These are phyloP conservation scores for Neuroterus valhalla DNA, from an alignment of 1,140 invertebrate genomes.

Conservation along the genomic window DNA sequence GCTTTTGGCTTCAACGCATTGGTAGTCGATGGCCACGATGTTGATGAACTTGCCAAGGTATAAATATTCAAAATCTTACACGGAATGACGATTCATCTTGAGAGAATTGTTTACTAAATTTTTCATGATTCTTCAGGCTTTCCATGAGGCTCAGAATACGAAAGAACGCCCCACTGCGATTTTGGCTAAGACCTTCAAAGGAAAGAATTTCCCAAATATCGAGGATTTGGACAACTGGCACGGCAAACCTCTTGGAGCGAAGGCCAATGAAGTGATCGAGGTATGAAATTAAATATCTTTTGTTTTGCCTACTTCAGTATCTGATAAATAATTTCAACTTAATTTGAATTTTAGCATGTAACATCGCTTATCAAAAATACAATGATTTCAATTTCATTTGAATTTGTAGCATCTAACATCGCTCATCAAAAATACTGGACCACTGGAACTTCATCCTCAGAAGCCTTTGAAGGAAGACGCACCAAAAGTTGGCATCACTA, in stretches of 20 bases:
- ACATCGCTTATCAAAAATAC: slow-evolving; percentile 31
- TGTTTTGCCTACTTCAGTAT: no score
- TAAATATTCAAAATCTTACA: slow-evolving; percentile 32
- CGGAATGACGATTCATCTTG: background rate
- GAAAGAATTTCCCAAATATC: slow-evolving; percentile 90
- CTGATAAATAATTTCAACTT: no score
- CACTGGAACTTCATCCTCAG: slow-evolving; percentile 77
- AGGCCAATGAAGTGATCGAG: slow-evolving; percentile 85
- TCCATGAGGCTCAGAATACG: slow-evolving; percentile 85
- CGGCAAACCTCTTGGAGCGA: slow-evolving; percentile 93
- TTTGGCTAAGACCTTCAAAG: slow-evolving; percentile 97
- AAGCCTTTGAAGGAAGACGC: slow-evolving; percentile 83
- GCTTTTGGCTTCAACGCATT: slow-evolving; percentile 95
- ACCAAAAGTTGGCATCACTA: slow-evolving; percentile 82
- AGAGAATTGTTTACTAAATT: background rate
- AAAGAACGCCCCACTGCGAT: slow-evolving; percentile 94
- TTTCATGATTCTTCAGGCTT: slow-evolving; percentile 76
- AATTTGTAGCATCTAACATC: slow-evolving; percentile 78
- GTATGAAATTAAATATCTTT: slow-evolving; percentile 66
- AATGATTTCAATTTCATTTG: slow-evolving; percentile 37
- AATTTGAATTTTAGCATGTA: slow-evolving; percentile 10
- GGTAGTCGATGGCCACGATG: slow-evolving; percentile 97
- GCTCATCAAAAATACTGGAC: slow-evolving; percentile 80
- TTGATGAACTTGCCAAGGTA: slow-evolving; percentile 90
- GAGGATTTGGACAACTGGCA: slow-evolving; percentile 98